Percentiles rank a stretch among this genome's conserved stretches.
These are phyloP conservation scores for Halotydeus destructor DNA, from an alignment of 1,140 invertebrate species.

Conservation along the genomic window DNA sequence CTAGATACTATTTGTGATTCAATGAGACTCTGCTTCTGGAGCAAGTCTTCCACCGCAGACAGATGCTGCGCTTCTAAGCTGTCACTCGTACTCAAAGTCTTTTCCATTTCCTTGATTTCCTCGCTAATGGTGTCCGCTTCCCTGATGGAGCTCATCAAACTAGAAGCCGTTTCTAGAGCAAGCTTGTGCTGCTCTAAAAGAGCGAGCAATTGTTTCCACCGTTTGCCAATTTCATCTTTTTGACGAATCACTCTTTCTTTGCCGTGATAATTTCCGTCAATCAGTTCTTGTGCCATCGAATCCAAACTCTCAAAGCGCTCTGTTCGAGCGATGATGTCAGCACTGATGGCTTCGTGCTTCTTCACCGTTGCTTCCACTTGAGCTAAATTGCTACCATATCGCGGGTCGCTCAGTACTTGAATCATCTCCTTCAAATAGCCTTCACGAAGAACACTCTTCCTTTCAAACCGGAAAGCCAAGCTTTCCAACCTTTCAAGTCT, in stretches of 20 bases:
- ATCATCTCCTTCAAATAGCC: constrained; percentile 96
- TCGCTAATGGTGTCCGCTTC: constrained; percentile 75
- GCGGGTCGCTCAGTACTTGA: constrained; percentile 73
- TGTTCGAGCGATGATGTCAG: constrained; percentile 74
- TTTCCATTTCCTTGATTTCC: constrained; percentile 57
- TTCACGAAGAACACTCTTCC: constrained; percentile 74
- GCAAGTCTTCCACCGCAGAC: constrained; percentile 93
- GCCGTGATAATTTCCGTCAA: constrained; percentile 74
- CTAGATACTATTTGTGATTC: constrained; percentile 96
- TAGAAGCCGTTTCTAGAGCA: constrained; percentile 49
- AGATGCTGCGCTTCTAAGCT: constrained; percentile 65
- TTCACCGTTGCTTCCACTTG: constrained; percentile 94
- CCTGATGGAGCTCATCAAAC: constrained; percentile 58
- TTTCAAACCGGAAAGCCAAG: constrained; percentile 83
- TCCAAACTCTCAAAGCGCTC: constrained; percentile 82
- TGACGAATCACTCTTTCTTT: constrained; percentile 51
- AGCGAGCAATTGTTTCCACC: constrained; percentile 65
- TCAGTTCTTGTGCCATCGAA: constrained; percentile 70
- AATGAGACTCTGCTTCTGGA: constrained; percentile 91
- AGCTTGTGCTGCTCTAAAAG: constrained; percentile 63
- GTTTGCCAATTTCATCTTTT: constrained; percentile 61
- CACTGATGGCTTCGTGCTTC: constrained; percentile 93
- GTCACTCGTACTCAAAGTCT: constrained; percentile 48
- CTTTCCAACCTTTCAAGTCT: constrained; percentile 84
- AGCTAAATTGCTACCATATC: constrained; percentile 65